These are phyloP conservation scores for Nomada flava DNA, from an alignment of 2,888 invertebrate species.

Conservation along the genomic window DNA sequence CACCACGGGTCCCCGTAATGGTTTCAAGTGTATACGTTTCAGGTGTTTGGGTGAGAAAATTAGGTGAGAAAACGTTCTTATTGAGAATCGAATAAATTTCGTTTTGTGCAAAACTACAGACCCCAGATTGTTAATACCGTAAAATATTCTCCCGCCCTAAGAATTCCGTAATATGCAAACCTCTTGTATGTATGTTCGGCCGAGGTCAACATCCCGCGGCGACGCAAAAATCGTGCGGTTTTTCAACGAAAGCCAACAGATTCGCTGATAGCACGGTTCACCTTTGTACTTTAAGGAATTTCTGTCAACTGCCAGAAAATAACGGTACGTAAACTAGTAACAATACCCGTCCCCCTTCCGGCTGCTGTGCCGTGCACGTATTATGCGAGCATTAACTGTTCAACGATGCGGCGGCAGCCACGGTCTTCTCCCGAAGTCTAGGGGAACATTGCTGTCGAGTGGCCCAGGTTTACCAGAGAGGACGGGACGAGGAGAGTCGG, in stretches of 20 bases:
- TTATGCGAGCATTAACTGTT: constrained; percentile 67
- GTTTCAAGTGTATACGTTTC: too few species aligned
- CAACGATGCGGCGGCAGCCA: constrained; percentile 50
- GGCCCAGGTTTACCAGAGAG: not conserved
- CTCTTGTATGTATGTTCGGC: not conserved
- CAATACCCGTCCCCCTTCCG: constrained; percentile 62
- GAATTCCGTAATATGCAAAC: not conserved
- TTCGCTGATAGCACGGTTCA: constrained; percentile 24
- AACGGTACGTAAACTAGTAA: constrained; percentile 69
- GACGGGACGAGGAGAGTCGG: constrained; percentile 9
- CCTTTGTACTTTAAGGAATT: constrained; percentile 55
- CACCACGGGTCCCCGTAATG: too few species aligned
- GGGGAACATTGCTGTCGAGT: constrained; percentile 49
- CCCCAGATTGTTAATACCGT: too few species aligned
- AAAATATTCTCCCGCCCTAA: too few species aligned
- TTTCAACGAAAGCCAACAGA: constrained; percentile 13
- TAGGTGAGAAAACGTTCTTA: too few species aligned
- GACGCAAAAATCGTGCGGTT: not conserved
- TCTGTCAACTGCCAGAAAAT: constrained; percentile 67
- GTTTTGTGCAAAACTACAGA: not conserved
- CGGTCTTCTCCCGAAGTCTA: constrained; percentile 51
- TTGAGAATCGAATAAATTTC: too few species aligned
- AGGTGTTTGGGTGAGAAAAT: too few species aligned
- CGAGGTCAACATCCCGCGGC: constrained; percentile 2
- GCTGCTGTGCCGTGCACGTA: constrained; percentile 45